Percentiles rank a stretch among this genome's conserved stretches.
Conservation (phyloP, 2,797 vertebrate genomes). For the Spatula versicolor region DNA sequence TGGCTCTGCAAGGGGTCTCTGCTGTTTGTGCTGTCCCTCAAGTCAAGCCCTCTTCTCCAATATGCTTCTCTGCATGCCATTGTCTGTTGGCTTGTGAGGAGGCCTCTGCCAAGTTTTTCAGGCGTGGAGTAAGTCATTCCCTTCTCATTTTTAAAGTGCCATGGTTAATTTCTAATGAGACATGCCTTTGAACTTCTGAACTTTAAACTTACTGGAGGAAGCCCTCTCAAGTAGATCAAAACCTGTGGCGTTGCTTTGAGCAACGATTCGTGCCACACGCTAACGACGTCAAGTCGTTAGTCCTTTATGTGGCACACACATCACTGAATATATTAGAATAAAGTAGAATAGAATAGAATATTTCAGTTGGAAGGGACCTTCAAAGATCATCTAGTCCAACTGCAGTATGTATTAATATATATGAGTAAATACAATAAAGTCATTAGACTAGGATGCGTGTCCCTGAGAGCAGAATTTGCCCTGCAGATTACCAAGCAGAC, state of each 20-base stretch:
- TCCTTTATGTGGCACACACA: not conserved
- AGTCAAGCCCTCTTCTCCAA: not conserved
- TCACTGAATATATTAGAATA: not conserved
- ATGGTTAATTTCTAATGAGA: slow-evolving; percentile 66
- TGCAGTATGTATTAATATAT: not conserved
- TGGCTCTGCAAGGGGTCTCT: not conserved
- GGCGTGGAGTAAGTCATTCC: not conserved
- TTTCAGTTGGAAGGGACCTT: not conserved
- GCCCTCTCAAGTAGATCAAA: slow-evolving; percentile 13
- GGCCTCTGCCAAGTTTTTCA: slow-evolving; percentile 19
- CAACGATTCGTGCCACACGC: slow-evolving; percentile 7
- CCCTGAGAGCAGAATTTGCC: not conserved
- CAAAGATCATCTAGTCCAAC: not conserved
- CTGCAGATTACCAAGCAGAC: not conserved
- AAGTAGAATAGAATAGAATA: not conserved
- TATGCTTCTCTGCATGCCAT: fast-evolving
- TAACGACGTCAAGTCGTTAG: not conserved
- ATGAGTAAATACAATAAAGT: slow-evolving; percentile 1
- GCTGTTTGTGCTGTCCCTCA: not conserved
- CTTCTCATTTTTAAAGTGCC: not conserved
- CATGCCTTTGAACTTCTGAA: slow-evolving; percentile 62
- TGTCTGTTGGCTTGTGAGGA: not conserved
- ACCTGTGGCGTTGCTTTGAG: not conserved
- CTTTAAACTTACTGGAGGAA: not conserved
- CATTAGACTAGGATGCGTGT: not conserved